Percentiles rank a stretch among this genome's conserved stretches.
Evolutionary conservation across 2,113 vertebrate species (phyloP).

Genomic region (Bubo blakistoni): DNA sequence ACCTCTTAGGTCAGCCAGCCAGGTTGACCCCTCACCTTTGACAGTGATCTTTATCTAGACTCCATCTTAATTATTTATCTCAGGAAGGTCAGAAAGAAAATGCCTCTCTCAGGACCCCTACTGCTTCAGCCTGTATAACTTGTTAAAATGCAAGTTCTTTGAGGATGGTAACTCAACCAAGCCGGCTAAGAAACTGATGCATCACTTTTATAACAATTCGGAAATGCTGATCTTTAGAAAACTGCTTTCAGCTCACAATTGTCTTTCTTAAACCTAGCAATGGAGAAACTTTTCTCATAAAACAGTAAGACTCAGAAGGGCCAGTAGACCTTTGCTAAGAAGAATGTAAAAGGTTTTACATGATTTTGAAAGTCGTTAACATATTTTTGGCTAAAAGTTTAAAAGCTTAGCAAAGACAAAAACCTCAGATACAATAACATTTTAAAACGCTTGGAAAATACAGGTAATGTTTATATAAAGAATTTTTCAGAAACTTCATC

Average conservation of each 20-base stretch:
- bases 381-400: neutral
- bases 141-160: constrained; percentile 28
- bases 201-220: neutral
- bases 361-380: neutral
- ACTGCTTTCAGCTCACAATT: neutral
- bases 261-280: neutral
- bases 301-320: neutral
- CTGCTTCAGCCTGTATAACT: neutral
- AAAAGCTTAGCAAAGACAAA: neutral
- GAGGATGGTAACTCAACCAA: neutral
- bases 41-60: constrained; percentile 64
- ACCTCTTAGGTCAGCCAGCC: constrained; percentile 1
- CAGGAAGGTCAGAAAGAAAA: constrained; percentile 61
- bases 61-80: constrained; percentile 64
- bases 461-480: neutral
- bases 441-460: neutral
- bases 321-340: neutral
- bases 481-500: neutral
- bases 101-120: constrained; percentile 51
- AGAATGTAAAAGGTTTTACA: neutral
- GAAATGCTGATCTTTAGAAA: neutral
- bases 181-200: neutral
- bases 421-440: neutral
- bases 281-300: neutral
- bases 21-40: constrained; percentile 54